These are phyloP conservation scores for Brotula barbata DNA, from an alignment of 2,797 vertebrate species.

Conservation along the genomic window DNA sequence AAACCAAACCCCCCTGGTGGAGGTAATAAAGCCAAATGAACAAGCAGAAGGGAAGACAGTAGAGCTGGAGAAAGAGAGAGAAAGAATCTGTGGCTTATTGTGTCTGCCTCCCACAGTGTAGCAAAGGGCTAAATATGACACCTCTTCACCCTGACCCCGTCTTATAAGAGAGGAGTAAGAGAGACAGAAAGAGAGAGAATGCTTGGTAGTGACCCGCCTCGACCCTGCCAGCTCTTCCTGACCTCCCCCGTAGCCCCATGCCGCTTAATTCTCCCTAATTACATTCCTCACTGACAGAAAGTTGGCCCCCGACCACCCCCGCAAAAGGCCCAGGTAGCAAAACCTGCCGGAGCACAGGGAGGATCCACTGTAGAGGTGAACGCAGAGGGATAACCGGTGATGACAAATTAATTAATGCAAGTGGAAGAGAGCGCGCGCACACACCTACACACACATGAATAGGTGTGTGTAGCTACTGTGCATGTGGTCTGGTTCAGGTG, in stretches of 20 bases:
- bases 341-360: conserved; percentile 42
- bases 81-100: conserved; percentile 44
- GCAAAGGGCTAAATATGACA: conserved; percentile 75
- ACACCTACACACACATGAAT: conserved; percentile 20
- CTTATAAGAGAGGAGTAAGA: conserved; percentile 54
- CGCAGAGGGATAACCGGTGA: conserved; percentile 54
- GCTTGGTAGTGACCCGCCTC: conserved; percentile 79
- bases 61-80: conserved; percentile 12
- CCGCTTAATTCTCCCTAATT: conserved; percentile 94
- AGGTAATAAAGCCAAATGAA: conserved; percentile 1
- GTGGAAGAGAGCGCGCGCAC: conserved; percentile 50
- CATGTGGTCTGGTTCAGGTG: conserved; percentile 42
- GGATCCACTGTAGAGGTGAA: conserved; percentile 51
- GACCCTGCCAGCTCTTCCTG: conserved; percentile 85
- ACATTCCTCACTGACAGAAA: conserved; percentile 95
- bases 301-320: conserved; percentile 83
- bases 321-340: conserved; percentile 66
- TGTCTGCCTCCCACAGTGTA: conserved; percentile 56
- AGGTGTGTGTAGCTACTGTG: conserved; percentile 40
- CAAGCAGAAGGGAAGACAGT: conserved; percentile 34
- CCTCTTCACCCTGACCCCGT: conserved; percentile 73
- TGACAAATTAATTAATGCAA: conserved; percentile 77
- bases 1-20: neutral
- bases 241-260: conserved; percentile 84
- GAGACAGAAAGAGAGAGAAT: conserved; percentile 69